Base-by-base conservation (phyloP, 2,888 invertebrate species). In the Acrobasis consociella region DNA sequence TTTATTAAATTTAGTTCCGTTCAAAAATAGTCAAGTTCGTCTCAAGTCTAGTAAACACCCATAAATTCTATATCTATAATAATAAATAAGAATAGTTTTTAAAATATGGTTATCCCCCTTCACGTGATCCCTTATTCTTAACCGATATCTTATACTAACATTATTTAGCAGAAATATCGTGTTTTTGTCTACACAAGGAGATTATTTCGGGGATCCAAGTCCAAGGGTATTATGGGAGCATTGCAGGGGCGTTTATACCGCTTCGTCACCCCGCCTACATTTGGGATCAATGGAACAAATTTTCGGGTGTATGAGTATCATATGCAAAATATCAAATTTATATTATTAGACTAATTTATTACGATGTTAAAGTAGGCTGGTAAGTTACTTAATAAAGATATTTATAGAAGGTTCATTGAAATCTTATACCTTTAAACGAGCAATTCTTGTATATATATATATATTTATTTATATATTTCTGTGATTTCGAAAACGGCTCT, bases 191-290 rank as follows among this genome's bases (percentile, higher is more conserved):
- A n/a, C 11, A 16, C 10, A 39, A 37, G 16, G 9, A 39, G 55
- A 55, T 31, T 53, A 53, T 53, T 37, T 39, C 39, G 15, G 10
- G 39, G 55, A 39, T 39, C 39, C 10, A 13, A 55, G 55, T 39
- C 39, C 10, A 13, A 55, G 38, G 53, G 38, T 55, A 55, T 55
- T 37, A 46, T 55, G 37, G 15, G 53, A 55, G 38, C 38, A n/a
- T 15, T 37, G 53, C 38, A 38, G 15, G 39, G 55, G 55, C 55
- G 55, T 39, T 15, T 55, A 16, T 39, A 55, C 15, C 16, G 55
- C 55, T 39, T 17, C 38, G 39, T 55, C 55, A 39, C 16, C 16
- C 55, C 39, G 16, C 55, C 55, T 15, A 55, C 55, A 39, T 39
- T 5, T 39, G 16, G 17, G 52, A 31, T 22, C 15, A 15, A 39